Base-by-base conservation (phyloP, 2,888 invertebrate genomes). In the Timema podura region DNA sequence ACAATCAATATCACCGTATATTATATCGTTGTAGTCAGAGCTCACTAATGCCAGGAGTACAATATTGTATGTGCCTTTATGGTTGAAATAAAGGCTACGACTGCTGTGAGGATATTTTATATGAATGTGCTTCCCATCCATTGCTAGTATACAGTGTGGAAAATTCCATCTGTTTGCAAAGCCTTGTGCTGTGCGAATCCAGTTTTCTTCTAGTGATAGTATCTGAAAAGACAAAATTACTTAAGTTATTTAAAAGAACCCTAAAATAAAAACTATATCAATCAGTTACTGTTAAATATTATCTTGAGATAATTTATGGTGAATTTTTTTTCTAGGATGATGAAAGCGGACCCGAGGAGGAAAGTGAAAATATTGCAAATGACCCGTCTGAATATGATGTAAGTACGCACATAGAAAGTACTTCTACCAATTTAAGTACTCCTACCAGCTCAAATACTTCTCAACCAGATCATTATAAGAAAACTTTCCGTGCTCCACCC, bases 341-440 rank as follows among this genome's bases (percentile, higher is more conserved):
- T 54, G 54, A 15, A 15, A 54, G 54, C 11, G 54, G 6, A 54
- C n/a, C 13, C 6, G 54, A 13, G 6, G 54, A 15, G 11, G 16
- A 54, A 16, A 16, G 54, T 54, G 54, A 54, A 54, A 5, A 54
- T 54, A 54, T 54, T 54, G 54, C 54, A 54, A 10, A 54, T 16
- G 16, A 54, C 13, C 16, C 11, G 54, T 7, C n/a, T 6, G 5
- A 54, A 13, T 54, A 16, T 54, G 54, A 16, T 54, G 16, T 13
- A 54, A 54, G 54, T 5, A 10, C 6, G 54, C 10, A 7, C 5
- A 16, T 15, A 54, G 54, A n/a, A n/a, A n/a, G n/a, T n/a, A n/a
- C n/a, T n/a, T n/a, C n/a, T n/a, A n/a, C n/a, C n/a, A n/a, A n/a
- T 49, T 48, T n/a, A n/a, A n/a, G n/a, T n/a, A n/a, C n/a, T n/a